phyloP scores from a whole-genome alignment of 2,797 vertebrate species.

The Psittacula echo region DNA sequence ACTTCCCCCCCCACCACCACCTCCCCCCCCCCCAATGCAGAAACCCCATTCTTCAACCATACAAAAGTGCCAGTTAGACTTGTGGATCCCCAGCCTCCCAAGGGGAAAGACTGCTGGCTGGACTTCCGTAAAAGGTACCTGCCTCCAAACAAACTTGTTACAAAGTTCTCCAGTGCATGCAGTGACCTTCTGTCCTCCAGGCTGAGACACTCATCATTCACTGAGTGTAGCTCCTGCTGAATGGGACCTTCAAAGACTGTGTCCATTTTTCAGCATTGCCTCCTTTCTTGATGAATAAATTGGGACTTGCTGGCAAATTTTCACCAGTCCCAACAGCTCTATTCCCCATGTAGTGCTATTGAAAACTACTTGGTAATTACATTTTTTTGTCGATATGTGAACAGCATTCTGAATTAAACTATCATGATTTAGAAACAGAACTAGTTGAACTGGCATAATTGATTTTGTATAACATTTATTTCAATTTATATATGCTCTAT shows the following conservation, averaged over 20 bases:
- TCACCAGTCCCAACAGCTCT: not conserved
- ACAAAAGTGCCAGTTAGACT: not conserved
- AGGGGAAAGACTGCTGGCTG: not conserved
- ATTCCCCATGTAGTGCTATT: not conserved
- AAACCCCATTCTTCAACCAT: not conserved
- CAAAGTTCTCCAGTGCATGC: not conserved
- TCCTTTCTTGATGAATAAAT: not conserved
- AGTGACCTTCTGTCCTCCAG: not conserved
- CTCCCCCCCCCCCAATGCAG: too few species aligned
- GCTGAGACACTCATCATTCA: not conserved
- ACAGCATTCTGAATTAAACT: not conserved
- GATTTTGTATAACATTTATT: not conserved
- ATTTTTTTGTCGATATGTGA: not conserved
- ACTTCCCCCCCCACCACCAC: not conserved
- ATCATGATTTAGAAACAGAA: not conserved
- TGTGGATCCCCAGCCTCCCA: not conserved
- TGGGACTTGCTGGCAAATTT: not conserved
- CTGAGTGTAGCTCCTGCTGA: rapidly evolving
- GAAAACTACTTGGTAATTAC: not conserved
- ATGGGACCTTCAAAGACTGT: not conserved
- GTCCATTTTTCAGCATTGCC: not conserved
- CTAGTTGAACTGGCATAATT: not conserved
- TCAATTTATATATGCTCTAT: not conserved
- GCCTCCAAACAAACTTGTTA: not conserved
- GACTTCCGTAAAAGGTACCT: not conserved